These are phyloP conservation scores for Botrylloides violaceus DNA, from an alignment of 23 tunicate genomes.

Conservation along the genomic window DNA sequence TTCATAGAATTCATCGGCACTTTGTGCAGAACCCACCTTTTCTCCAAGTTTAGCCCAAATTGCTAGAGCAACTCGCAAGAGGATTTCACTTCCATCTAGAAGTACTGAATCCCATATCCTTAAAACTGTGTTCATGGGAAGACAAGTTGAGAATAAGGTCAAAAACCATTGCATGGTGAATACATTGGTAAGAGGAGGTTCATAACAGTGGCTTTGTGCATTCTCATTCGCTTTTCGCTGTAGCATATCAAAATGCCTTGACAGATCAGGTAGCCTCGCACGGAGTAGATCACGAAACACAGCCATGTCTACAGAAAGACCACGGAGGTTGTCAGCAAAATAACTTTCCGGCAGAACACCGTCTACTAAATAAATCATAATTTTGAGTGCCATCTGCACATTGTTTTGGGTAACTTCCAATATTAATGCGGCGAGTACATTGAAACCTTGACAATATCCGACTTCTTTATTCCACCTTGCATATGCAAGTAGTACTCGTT, in stretches of 20 bases:
- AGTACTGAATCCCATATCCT: constrained; percentile 90
- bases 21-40: constrained; percentile 54
- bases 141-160: constrained; percentile 74
- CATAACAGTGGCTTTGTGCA: constrained; percentile 48
- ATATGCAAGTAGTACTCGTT: constrained; percentile 84
- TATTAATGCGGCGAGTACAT: constrained; percentile 80
- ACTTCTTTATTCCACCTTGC: constrained; percentile 89
- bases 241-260: constrained; percentile 58
- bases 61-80: constrained; percentile 78
- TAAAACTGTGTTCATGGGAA: constrained; percentile 64
- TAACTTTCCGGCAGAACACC: constrained; percentile 87
- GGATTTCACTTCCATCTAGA: constrained; percentile 89
- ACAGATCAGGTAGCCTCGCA: constrained; percentile 52
- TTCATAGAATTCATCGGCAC: constrained; percentile 87
- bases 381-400: constrained; percentile 73
- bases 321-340: constrained; percentile 85
- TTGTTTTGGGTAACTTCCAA: constrained; percentile 72
- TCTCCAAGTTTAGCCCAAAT: constrained; percentile 89
- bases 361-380: constrained; percentile 80
- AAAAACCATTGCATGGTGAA: constrained; percentile 98
- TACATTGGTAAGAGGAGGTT: constrained; percentile 97
- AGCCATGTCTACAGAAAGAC: constrained; percentile 89
- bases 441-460: constrained; percentile 98
- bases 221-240: constrained; percentile 78
- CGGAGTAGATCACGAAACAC: constrained; percentile 85